Evolutionary conservation across 2,113 vertebrate species (phyloP).

Genomic region (Megaceryle torquata): DNA sequence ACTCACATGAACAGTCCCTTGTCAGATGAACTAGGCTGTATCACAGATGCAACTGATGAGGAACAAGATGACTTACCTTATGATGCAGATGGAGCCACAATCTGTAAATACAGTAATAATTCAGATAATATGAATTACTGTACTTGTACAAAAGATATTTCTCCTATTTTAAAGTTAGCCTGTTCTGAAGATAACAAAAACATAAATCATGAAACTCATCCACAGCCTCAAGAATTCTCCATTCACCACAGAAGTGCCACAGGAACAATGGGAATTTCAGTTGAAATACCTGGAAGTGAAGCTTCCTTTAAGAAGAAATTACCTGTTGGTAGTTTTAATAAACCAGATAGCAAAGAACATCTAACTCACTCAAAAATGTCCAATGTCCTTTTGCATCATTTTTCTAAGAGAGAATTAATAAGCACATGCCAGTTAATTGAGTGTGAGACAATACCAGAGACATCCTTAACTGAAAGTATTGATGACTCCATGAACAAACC

Average conservation of each 20-base stretch:
- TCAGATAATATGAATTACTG: neutral
- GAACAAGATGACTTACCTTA: constrained; percentile 84
- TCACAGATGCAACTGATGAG: constrained; percentile 74
- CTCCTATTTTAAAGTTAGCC: neutral
- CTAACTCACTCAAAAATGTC: constrained; percentile 60
- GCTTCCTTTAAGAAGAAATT: neutral
- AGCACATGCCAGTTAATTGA: constrained; percentile 72
- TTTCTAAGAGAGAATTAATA: constrained; percentile 74
- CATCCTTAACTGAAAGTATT: constrained; percentile 77
- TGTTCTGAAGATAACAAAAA: neutral
- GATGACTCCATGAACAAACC: constrained; percentile 62
- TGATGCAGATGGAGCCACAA: constrained; percentile 58
- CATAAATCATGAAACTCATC: neutral
- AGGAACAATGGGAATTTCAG: neutral
- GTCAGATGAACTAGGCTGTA: constrained; percentile 29
- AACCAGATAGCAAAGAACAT: neutral
- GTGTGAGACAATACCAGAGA: constrained; percentile 84
- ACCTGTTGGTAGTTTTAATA: neutral
- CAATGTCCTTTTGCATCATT: constrained; percentile 75
- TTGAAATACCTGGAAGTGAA: neutral
- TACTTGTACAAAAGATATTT: neutral
- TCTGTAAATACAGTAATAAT: neutral
- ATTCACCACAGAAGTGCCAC: neutral
- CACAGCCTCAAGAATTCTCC: neutral
- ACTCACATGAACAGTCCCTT: neutral